A percentile compares a stretch with the other conserved stretches of the same genome.
Evolutionary conservation across 1,140 invertebrate species (phyloP).

Genomic region (Leguminivora glycinivorella): DNA sequence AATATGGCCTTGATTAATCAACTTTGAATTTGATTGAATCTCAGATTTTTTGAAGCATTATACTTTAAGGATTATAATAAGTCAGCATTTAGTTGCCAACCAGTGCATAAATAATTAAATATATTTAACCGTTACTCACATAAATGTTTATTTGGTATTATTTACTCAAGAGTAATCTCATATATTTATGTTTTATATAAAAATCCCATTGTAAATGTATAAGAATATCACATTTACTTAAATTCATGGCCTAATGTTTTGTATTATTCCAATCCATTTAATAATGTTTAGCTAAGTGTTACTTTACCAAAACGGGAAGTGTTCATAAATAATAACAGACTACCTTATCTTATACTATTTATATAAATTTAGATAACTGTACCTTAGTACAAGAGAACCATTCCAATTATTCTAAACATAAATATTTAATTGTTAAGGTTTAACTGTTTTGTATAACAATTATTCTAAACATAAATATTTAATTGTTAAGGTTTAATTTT

Average conservation of each 20-base stretch:
- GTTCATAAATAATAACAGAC: slow-evolving; percentile 47
- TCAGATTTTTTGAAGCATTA: slow-evolving; percentile 43
- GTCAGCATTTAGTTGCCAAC: slow-evolving; percentile 48
- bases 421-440: slow-evolving; percentile 41
- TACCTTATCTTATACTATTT: too few species aligned
- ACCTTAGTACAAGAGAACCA: slow-evolving; percentile 61
- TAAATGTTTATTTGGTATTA: slow-evolving; percentile 44
- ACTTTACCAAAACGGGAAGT: slow-evolving; percentile 60
- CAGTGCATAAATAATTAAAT: slow-evolving; percentile 42
- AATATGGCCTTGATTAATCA: slow-evolving; percentile 31
- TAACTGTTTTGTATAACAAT: slow-evolving; percentile 40
- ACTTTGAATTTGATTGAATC: slow-evolving; percentile 56
- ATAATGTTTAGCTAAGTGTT: slow-evolving; percentile 30
- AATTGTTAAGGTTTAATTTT: slow-evolving; percentile 44
- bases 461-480: slow-evolving; percentile 43
- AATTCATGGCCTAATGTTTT: slow-evolving; percentile 42
- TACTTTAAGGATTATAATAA: slow-evolving; percentile 32
- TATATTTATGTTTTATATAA: slow-evolving; percentile 44
- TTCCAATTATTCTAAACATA: slow-evolving; percentile 54
- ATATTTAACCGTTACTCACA: slow-evolving; percentile 22
- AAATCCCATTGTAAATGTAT: slow-evolving; percentile 28
- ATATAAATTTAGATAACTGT: slow-evolving; percentile 47
- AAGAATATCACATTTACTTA: slow-evolving; percentile 7
- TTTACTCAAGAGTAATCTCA: slow-evolving; percentile 69
- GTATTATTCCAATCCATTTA: slow-evolving; percentile 30